Conservation (phyloP, 2,888 invertebrate genomes). For the Cistogaster globosa region DNA sequence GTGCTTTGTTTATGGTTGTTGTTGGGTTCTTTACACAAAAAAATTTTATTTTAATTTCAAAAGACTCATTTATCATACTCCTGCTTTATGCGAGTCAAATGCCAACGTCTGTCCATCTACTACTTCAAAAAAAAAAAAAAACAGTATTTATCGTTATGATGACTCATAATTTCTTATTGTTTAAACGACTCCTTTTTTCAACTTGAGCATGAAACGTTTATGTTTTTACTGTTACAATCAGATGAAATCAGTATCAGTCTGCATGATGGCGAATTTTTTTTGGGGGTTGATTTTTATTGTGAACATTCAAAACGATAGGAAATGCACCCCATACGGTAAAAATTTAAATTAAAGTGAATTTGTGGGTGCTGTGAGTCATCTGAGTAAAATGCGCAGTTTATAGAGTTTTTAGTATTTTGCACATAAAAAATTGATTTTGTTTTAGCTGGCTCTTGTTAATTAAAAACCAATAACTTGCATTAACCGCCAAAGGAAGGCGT, state of each 20-base stretch:
- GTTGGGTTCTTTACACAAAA: too few relatives aligned
- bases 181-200: slow-evolving; percentile 45
- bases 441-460: too few relatives aligned
- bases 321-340: slow-evolving; percentile 26
- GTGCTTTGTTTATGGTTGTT: slow-evolving; percentile 26
- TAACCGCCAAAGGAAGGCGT: too few relatives aligned
- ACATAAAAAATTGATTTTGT: not conserved
- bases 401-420: not conserved
- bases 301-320: not conserved
- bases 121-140: too few relatives aligned
- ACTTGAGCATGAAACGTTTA: slow-evolving; percentile 31
- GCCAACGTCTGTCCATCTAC: too few relatives aligned
- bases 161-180: slow-evolving; percentile 56
- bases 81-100: too few relatives aligned
- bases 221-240: slow-evolving; percentile 10
- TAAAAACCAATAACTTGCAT: too few relatives aligned
- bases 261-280: slow-evolving; percentile 9
- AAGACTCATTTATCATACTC: too few relatives aligned
- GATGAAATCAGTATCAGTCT: slow-evolving; percentile 52
- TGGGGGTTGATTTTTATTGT: slow-evolving; percentile 54
- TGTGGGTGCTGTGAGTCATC: slow-evolving; percentile 55
- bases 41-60: too few relatives aligned
- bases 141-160: slow-evolving; percentile 54
- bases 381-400: not conserved
- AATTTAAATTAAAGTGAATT: not conserved